These are phyloP conservation scores for Pedionomus torquatus DNA, from an alignment of 2,113 vertebrate genomes.

Conservation along the genomic window DNA sequence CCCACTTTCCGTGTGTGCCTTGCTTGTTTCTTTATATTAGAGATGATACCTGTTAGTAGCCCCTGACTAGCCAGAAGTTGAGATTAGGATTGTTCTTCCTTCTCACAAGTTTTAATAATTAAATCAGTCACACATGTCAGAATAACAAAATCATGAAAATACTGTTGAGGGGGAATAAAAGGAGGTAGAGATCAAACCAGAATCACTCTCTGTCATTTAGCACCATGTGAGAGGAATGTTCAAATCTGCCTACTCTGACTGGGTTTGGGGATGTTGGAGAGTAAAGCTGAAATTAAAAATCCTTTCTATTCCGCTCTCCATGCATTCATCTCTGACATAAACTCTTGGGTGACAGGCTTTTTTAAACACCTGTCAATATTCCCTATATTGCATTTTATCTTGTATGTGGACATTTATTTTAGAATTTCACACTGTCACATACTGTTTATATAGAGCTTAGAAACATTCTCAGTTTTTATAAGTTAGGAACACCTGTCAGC, in stretches of 20 bases:
- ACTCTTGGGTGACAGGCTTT: not conserved
- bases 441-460: not conserved
- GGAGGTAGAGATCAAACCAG: not conserved
- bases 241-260: not conserved
- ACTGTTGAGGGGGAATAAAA: not conserved
- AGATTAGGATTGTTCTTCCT: not conserved
- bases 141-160: not conserved
- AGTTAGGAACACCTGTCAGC: not conserved
- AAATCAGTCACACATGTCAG: not conserved
- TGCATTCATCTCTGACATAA: not conserved
- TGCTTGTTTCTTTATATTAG: not conserved
- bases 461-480: not conserved
- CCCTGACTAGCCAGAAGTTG: not conserved
- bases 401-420: not conserved
- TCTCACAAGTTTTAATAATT: not conserved
- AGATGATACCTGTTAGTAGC: not conserved
- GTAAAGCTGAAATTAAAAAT: not conserved
- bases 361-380: not conserved
- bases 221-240: not conserved
- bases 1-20: not conserved
- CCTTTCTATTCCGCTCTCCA: not conserved
- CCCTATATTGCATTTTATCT: not conserved
- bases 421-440: not conserved
- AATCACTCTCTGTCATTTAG: not conserved
- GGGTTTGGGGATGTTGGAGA: not conserved